Percentiles rank a stretch among this genome's conserved stretches.
phyloP scores from a whole-genome alignment of 2,888 invertebrate species.

The Drosophila seclusa region DNA sequence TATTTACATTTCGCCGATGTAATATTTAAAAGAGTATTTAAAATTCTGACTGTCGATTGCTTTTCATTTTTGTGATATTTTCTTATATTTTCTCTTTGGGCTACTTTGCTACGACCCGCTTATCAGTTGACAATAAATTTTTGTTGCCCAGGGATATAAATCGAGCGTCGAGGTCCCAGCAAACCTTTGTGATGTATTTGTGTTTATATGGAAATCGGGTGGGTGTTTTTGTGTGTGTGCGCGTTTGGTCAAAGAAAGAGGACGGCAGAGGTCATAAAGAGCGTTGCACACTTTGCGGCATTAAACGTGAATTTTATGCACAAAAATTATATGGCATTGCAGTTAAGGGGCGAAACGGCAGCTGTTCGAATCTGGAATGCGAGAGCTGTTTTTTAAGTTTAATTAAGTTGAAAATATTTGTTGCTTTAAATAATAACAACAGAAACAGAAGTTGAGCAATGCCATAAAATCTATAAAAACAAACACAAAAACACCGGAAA shows the following conservation, averaged over 20 bases:
- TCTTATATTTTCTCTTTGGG: constrained; percentile 57
- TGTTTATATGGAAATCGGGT: constrained; percentile 27
- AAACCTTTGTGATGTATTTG: constrained; percentile 58
- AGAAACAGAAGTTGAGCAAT: constrained; percentile 27
- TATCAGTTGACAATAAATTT: constrained; percentile 81
- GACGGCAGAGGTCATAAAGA: constrained; percentile 44
- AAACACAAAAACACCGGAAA: constrained; percentile 56
- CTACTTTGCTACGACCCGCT: constrained; percentile 72
- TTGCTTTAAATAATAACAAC: constrained; percentile 74
- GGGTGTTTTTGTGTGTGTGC: constrained; percentile 15
- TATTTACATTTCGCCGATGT: too few relatives aligned
- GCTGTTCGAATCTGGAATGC: constrained; percentile 57
- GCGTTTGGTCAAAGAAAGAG: constrained; percentile 10
- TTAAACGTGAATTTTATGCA: constrained; percentile 77
- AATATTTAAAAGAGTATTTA: constrained; percentile 49
- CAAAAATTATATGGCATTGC: constrained; percentile 72
- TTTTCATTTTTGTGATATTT: constrained; percentile 26
- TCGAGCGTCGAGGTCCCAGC: constrained; percentile 57
- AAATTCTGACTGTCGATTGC: constrained; percentile 16
- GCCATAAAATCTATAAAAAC: constrained; percentile 76
- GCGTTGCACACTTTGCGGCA: constrained; percentile 74
- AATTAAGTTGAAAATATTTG: constrained; percentile 82
- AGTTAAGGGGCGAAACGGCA: constrained; percentile 65
- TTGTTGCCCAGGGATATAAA: constrained; percentile 77
- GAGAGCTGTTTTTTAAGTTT: constrained; percentile 69